A percentile compares a stretch with the other conserved stretches of the same genome.
Evolutionary conservation across 2,888 invertebrate genomes (phyloP).

Genomic region (Sinelater perroti): DNA sequence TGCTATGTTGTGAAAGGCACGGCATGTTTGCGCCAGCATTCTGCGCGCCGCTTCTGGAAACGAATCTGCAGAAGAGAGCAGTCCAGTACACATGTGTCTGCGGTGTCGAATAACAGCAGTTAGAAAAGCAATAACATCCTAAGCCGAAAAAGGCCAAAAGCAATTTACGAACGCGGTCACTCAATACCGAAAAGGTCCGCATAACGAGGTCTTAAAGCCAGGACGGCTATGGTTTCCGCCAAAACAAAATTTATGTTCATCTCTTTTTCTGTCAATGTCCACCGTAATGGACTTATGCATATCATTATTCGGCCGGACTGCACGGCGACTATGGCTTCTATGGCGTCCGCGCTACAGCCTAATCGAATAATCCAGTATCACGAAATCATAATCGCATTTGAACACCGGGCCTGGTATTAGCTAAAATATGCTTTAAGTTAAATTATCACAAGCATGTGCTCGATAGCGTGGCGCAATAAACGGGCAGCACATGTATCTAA

Average conservation of each 20-base stretch:
- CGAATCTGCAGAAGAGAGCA: slow-evolving; percentile 19
- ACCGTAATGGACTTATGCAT: slow-evolving; percentile 43
- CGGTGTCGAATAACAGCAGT: slow-evolving; percentile 44
- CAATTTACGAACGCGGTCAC: slow-evolving; percentile 45
- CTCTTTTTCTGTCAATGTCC: slow-evolving; percentile 44
- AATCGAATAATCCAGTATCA: slow-evolving; percentile 28
- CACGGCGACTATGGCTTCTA: slow-evolving; percentile 37
- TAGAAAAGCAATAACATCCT: slow-evolving; percentile 44
- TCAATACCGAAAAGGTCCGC: slow-evolving; percentile 43
- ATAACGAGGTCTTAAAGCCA: slow-evolving; percentile 45
- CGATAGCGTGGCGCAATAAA: slow-evolving; percentile 34
- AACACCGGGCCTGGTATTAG: slow-evolving; percentile 31
- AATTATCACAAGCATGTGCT: slow-evolving; percentile 45
- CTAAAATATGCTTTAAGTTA: slow-evolving; percentile 43
- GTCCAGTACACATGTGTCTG: slow-evolving; percentile 33
- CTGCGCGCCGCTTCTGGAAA: slow-evolving; percentile 8
- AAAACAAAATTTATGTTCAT: slow-evolving; percentile 46
- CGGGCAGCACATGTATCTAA: slow-evolving; percentile 41
- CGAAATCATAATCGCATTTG: slow-evolving; percentile 34
- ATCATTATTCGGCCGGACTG: slow-evolving; percentile 36
- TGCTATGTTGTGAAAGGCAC: too few species aligned
- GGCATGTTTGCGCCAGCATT: too few species aligned
- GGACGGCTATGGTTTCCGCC: slow-evolving; percentile 44
- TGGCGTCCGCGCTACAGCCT: slow-evolving; percentile 24
- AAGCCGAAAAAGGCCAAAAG: slow-evolving; percentile 44